Evolutionary conservation across 2,797 vertebrate genomes (phyloP).

Genomic region (Pelobates cultripes): DNA sequence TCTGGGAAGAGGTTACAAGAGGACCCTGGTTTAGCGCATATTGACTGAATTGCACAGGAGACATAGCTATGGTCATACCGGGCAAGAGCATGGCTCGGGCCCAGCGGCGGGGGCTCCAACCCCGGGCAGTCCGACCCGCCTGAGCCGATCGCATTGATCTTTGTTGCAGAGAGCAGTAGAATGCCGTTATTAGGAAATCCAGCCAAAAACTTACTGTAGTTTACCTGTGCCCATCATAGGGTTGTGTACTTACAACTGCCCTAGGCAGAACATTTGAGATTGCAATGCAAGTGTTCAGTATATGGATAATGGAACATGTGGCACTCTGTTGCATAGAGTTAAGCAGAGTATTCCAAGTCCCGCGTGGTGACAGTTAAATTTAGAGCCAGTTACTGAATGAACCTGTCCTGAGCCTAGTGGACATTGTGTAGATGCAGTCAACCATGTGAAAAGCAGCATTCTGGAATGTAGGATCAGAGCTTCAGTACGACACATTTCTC

Average conservation of each 20-base stretch:
- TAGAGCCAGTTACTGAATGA: background rate
- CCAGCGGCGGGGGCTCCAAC: background rate
- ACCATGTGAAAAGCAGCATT: background rate
- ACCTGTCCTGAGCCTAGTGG: background rate
- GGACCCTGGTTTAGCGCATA: too few species aligned
- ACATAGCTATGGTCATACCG: conserved; percentile 32
- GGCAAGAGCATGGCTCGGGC: background rate
- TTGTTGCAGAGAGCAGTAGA: too few species aligned
- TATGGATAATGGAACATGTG: background rate
- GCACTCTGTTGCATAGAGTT: background rate
- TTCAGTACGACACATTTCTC: too few species aligned
- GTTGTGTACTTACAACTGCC: background rate
- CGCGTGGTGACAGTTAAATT: background rate
- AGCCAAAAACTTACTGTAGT: too few species aligned
- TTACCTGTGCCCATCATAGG: background rate
- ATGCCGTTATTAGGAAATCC: too few species aligned
- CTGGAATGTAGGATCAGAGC: background rate
- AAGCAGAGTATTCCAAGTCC: background rate
- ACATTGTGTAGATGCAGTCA: background rate
- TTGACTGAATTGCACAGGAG: background rate
- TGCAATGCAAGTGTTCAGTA: background rate
- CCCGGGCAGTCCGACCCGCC: conserved; percentile 64
- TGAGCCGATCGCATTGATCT: conserved; percentile 66
- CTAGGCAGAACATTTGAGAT: too few species aligned
- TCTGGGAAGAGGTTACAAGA: background rate